Percentiles rank a stretch among this genome's conserved stretches.
These are phyloP conservation scores for Drosophila trapezifrons DNA, from an alignment of 1,140 invertebrate genomes.

Conservation along the genomic window DNA sequence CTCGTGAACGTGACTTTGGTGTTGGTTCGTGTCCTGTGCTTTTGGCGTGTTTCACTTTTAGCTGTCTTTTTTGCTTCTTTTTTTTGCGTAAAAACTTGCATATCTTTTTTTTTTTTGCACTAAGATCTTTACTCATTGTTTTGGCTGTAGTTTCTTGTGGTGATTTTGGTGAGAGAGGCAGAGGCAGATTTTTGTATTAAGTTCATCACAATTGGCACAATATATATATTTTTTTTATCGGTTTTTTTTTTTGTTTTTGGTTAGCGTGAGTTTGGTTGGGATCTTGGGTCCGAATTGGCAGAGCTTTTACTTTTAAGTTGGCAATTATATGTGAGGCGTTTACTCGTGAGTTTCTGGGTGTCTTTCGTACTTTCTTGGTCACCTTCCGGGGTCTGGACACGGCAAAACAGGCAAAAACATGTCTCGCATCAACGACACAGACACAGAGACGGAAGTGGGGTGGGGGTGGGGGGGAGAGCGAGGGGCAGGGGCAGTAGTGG, in stretches of 20 bases:
- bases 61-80: slow-evolving; percentile 32
- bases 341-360: slow-evolving; percentile 43
- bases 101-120: slow-evolving; percentile 34
- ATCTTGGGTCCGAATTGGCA: slow-evolving; percentile 46
- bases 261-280: slow-evolving; percentile 51
- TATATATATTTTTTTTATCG: slow-evolving; percentile 25
- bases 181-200: slow-evolving; percentile 37
- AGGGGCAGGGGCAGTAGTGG: neutral
- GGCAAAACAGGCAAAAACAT: too few species aligned
- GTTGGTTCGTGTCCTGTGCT: slow-evolving; percentile 52
- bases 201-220: slow-evolving; percentile 53
- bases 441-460: slow-evolving; percentile 11
- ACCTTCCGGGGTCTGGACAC: slow-evolving; percentile 49
- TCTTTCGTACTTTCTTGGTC: slow-evolving; percentile 37
- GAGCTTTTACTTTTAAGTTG: slow-evolving; percentile 40
- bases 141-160: slow-evolving; percentile 36
- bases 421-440: slow-evolving; percentile 20
- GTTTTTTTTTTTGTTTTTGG: slow-evolving; percentile 28
- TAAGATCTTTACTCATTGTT: slow-evolving; percentile 33
- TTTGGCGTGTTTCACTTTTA: slow-evolving; percentile 48
- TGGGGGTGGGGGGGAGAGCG: slow-evolving; percentile 1
- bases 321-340: slow-evolving; percentile 50
- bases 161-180: slow-evolving; percentile 54
- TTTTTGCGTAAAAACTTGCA: slow-evolving; percentile 31
- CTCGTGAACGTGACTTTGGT: slow-evolving; percentile 49